Conservation (phyloP, 2,797 vertebrate species). For the Eospalax fontanierii region DNA sequence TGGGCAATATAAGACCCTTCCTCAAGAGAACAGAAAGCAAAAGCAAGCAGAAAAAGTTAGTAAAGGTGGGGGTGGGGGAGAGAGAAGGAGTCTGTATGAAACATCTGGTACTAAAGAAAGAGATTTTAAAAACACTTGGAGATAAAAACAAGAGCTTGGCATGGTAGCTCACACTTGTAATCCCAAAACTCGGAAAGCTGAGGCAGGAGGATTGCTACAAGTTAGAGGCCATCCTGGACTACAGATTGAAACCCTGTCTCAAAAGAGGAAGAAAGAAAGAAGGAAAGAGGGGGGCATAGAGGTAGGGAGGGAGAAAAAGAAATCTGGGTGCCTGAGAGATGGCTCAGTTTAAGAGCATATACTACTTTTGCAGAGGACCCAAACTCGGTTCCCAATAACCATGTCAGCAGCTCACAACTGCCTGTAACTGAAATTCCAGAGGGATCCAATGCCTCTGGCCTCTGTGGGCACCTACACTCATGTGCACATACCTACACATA, state of each 20-base stretch:
- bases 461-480: neutral
- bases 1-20: neutral
- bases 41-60: constrained; percentile 24
- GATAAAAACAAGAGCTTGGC: neutral
- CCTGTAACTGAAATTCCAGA: neutral
- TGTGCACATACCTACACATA: neutral
- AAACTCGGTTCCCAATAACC: neutral
- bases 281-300: neutral
- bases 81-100: neutral
- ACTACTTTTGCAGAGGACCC: neutral
- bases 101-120: neutral
- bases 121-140: neutral
- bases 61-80: neutral
- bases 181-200: neutral
- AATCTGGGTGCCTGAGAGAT: neutral
- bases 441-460: too few species aligned
- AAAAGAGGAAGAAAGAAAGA: neutral
- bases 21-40: neutral
- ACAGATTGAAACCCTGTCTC: neutral
- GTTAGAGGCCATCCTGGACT: neutral
- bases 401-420: neutral
- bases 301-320: neutral
- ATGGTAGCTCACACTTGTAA: neutral
- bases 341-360: neutral
- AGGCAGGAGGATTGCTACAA: neutral